Percentiles rank a stretch among this genome's conserved stretches.
Evolutionary conservation across 2,113 vertebrate species (phyloP).

Genomic region (Myiagra hebetior): DNA sequence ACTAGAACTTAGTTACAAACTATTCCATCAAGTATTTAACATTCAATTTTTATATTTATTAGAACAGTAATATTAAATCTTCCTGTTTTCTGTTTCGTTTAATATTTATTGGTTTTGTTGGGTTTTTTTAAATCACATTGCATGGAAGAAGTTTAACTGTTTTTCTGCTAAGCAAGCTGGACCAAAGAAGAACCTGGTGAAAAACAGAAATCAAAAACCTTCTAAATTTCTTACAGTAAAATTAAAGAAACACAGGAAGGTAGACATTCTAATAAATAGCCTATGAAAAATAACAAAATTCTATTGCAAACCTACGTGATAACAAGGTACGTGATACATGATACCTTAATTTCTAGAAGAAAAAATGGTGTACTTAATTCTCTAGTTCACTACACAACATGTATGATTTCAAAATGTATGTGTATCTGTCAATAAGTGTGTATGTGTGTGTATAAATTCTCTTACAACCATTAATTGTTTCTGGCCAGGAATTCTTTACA

Average conservation of each 20-base stretch:
- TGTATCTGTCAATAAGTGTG: background rate
- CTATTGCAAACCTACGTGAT: background rate
- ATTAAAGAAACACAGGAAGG: background rate
- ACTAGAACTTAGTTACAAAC: background rate
- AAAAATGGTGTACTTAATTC: background rate
- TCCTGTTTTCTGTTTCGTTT: background rate
- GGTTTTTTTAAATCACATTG: accelerated
- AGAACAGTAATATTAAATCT: background rate
- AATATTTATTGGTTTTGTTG: background rate
- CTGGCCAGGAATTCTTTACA: background rate
- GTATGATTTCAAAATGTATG: background rate
- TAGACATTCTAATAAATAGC: background rate
- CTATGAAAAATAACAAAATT: background rate
- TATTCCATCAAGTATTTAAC: background rate
- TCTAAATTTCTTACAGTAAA: background rate
- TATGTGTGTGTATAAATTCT: background rate
- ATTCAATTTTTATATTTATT: background rate
- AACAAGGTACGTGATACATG: background rate
- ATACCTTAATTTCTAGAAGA: background rate
- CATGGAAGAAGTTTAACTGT: background rate
- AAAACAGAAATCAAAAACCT: background rate
- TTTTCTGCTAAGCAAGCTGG: background rate
- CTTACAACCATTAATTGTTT: background rate
- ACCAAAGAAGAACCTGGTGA: background rate
- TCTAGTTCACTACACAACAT: background rate